phyloP scores from a whole-genome alignment of 2,113 vertebrate species.

The Argyrosomus japonicus region DNA sequence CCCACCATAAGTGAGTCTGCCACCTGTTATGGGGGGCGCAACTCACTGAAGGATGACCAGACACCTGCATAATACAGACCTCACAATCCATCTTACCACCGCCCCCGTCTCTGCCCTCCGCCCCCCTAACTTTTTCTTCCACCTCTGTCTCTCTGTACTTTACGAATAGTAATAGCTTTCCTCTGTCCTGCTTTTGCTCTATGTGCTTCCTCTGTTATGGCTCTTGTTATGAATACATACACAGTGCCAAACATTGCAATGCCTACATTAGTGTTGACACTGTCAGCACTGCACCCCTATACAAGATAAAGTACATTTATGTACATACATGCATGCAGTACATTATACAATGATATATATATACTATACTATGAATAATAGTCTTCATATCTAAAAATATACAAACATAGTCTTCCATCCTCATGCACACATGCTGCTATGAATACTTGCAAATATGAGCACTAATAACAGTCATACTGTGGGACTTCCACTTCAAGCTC shows the following conservation, averaged over 20 bases:
- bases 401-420: not conserved
- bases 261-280: not conserved
- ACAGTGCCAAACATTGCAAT: not conserved
- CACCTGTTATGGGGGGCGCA: conserved; percentile 36
- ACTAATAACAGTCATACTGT: conserved; percentile 1
- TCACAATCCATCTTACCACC: conserved; percentile 44
- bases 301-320: not conserved
- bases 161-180: not conserved
- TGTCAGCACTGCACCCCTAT: not conserved
- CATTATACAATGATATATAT: no score
- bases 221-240: not conserved
- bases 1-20: conserved; percentile 27
- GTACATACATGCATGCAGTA: not conserved
- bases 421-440: not conserved
- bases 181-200: not conserved
- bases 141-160: not conserved
- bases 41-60: conserved; percentile 48
- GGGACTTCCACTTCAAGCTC: conserved; percentile 7
- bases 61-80: conserved; percentile 53
- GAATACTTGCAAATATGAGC: conserved; percentile 14
- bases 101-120: not conserved
- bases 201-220: not conserved
- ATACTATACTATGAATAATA: no score
- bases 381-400: no score
- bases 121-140: not conserved